Base-by-base conservation (phyloP, 2,888 invertebrate genomes). In the Watsonalla cultraria region DNA sequence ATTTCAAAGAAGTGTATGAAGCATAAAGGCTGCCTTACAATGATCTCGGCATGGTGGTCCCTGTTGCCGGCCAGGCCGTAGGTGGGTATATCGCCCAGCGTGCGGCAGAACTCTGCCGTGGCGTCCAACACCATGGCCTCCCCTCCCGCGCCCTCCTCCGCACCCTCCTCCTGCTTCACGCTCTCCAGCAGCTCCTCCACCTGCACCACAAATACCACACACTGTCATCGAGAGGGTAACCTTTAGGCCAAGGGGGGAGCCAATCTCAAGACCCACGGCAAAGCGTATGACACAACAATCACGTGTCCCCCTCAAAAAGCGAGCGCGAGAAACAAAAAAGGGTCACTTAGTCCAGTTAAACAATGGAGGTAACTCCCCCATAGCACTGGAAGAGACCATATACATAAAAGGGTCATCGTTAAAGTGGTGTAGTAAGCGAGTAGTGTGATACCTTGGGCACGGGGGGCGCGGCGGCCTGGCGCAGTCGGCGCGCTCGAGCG, bases 21-120 rank as follows among this genome's bases (percentile, higher is more conserved):
- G n/a, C n/a, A n/a, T 8, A 9, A 11, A 2, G 11, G 35, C 11
- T 14, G 42, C 61, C 66, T 45, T 2, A 88, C 89, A 86, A 93
- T 90, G 74, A 93, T 90, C 72, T 93, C 92, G 5, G 92, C 90
- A 53, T 94, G 94, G 65, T 95, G 95, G 74, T 97, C 97, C 39
- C 97, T 91, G 88, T 98, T 97, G 39, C 97, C 97, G 15, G 97
- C 95, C 81, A 95, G 94, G 13, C 97, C 98, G 79, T 98, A 98
- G 0, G 98, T 98, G 54, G 98, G 98, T 72, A 98, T 98, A 80
- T 98, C 98, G 0, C 98, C 98, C 7, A 99, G 92, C 48, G 98
- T 97, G 70, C 98, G 94, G 78, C 99, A 99, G 91, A 99, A 99
- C 92, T 99, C 99, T 0, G 98, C 98, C 0, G 98, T 98, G 0